A percentile compares a stretch with the other conserved stretches of the same genome.
Conservation (phyloP, 2,113 vertebrate species). For the Vulpes vulpes region DNA sequence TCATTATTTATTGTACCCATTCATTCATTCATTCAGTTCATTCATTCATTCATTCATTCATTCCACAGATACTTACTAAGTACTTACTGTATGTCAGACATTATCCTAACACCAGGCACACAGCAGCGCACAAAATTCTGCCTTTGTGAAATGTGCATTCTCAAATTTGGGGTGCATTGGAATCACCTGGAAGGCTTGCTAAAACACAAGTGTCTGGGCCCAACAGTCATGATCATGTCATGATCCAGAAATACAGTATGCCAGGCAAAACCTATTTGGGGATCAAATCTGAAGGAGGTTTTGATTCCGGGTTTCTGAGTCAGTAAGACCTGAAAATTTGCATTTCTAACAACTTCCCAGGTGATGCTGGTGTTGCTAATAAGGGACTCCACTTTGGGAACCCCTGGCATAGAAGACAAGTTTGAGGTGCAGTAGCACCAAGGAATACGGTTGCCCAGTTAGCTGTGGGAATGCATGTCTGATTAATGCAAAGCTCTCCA, state of each 20-base stretch:
- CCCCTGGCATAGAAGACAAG: no score
- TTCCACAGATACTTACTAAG: not conserved
- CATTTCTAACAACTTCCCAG: not conserved
- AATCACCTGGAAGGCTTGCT: not conserved
- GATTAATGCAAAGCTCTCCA: not conserved
- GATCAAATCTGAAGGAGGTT: not conserved
- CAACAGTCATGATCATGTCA: not conserved
- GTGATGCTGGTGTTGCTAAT: not conserved
- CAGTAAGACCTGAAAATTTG: not conserved
- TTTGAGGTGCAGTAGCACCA: not conserved
- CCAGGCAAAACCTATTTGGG: not conserved
- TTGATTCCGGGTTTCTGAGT: not conserved
- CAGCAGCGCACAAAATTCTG: no score
- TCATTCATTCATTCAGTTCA: not conserved
- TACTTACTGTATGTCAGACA: accelerated
- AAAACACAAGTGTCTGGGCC: not conserved
- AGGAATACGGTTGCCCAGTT: not conserved
- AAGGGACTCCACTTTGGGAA: not conserved
- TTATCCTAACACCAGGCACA: not conserved
- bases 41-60: not conserved
- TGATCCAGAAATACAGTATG: not conserved
- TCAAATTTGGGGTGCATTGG: not conserved
- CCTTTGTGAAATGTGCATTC: not conserved
- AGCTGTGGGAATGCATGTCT: not conserved
- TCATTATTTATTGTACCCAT: no score